Base-by-base conservation (phyloP, 2,113 vertebrate genomes). In the Callionymus lyra region DNA sequence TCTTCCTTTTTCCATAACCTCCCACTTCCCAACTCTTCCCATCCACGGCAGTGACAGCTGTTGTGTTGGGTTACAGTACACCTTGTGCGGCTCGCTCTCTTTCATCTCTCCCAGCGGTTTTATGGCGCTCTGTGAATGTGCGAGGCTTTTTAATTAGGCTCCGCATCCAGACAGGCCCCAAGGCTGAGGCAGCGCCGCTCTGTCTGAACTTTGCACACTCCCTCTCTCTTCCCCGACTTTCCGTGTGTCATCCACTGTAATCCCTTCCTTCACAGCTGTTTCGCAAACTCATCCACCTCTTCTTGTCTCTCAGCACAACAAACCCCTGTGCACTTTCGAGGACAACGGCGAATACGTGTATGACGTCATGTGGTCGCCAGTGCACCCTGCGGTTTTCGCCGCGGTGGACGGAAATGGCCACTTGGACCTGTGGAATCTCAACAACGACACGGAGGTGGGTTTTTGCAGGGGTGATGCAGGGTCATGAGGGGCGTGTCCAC, bases 311-410 rank as follows among this genome's bases (percentile, higher is more conserved):
- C 88, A 96, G 94, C 91, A 96, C 87, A 96, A 95, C 89, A 95
- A 90, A 85, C 90, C 92, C 70, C 90, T 98, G 66, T 96, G 93
- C 87, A 96, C 93, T 59, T 98, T 98, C 84, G 94, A 98, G 89
- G 94, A 97, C 87, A 98, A 95, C 53, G 90, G 93, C 1, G 94
- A 97, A 88, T 97, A 97, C 55, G 91, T 98, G 68, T 97, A 94
- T 72, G 91, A 97, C 43, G 93, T 93, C 87, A 94, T 90, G 91
- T 95, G 94, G 93, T 98, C 94, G 21, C 93, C 93, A 1, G 87
- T 88, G 73, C 92, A 95, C 71, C 92, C 93, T 19, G 91, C 91
- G 16, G 77, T 92, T 64, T 94, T 94, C 19, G 93, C 94, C 68
- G 91, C 91, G 52, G 93, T 97, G 82, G 92, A 97, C 38, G 93